These are phyloP conservation scores for Psophia crepitans DNA, from an alignment of 2,113 vertebrate species.

Conservation along the genomic window DNA sequence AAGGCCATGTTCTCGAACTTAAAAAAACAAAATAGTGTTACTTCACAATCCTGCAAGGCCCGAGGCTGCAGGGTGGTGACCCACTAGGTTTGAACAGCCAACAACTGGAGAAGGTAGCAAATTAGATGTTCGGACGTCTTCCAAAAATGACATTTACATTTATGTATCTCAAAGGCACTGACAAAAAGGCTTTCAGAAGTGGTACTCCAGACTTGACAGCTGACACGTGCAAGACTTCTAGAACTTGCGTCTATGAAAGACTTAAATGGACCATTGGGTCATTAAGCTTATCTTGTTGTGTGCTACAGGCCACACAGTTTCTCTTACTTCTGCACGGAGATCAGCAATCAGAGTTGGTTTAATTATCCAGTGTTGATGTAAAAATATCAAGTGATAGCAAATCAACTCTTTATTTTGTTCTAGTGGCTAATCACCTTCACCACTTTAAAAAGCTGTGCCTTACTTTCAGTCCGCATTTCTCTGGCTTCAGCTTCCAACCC, in stretches of 20 bases:
- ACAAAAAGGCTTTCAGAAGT: background rate
- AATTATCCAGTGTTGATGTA: background rate
- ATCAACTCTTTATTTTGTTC: background rate
- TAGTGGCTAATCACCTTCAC: background rate
- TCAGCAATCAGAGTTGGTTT: background rate
- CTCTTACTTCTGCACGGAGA: background rate
- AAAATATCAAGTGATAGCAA: background rate
- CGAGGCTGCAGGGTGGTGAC: background rate
- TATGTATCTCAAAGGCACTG: background rate
- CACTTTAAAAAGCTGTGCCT: background rate
- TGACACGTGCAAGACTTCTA: rapidly evolving
- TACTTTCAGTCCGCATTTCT: background rate
- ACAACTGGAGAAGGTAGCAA: background rate
- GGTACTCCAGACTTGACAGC: background rate
- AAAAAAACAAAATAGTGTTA: background rate
- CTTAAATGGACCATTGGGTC: background rate
- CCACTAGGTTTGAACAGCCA: background rate
- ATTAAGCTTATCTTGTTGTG: background rate
- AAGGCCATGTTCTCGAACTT: background rate
- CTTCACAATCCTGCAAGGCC: background rate
- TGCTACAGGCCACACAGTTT: background rate
- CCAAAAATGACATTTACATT: background rate
- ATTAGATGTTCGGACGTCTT: background rate
- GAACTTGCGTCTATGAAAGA: background rate
- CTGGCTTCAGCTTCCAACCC: background rate